These are phyloP conservation scores for Frieseomelitta varia DNA, from an alignment of 1,140 invertebrate genomes.

Conservation along the genomic window DNA sequence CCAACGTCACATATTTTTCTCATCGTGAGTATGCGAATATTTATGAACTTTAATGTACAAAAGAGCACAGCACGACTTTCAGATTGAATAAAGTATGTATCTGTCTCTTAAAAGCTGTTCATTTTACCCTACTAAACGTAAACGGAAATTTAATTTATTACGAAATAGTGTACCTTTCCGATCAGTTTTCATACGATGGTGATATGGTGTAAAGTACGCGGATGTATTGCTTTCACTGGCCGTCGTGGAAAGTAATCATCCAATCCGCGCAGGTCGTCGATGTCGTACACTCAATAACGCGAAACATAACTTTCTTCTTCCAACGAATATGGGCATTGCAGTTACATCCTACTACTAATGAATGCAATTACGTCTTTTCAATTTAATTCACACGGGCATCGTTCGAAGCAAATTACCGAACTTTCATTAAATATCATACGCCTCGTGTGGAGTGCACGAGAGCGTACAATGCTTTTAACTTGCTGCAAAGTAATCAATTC, in stretches of 20 bases:
- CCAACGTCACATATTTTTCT: no score
- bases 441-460: no score
- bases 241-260: slow-evolving; percentile 28
- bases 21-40: no score
- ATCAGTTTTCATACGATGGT: neutral
- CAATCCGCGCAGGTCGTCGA: slow-evolving; percentile 31
- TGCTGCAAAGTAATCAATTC: no score
- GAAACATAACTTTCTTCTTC: slow-evolving; percentile 53
- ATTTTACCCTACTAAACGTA: no score
- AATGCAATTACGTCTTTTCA: neutral
- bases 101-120: no score
- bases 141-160: neutral
- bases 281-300: slow-evolving; percentile 40
- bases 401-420: neutral
- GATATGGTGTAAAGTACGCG: slow-evolving; percentile 30
- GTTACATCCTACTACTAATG: neutral
- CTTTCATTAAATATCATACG: neutral
- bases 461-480: no score
- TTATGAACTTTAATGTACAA: no score
- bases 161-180: slow-evolving; percentile 21
- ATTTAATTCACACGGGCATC: neutral
- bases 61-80: no score
- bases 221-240: slow-evolving; percentile 54
- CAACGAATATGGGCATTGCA: neutral
- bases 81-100: no score